A percentile compares a stretch with the other conserved stretches of the same genome.
These are phyloP conservation scores for Sesamia inferens DNA, from an alignment of 2,888 invertebrate species.

Conservation along the genomic window DNA sequence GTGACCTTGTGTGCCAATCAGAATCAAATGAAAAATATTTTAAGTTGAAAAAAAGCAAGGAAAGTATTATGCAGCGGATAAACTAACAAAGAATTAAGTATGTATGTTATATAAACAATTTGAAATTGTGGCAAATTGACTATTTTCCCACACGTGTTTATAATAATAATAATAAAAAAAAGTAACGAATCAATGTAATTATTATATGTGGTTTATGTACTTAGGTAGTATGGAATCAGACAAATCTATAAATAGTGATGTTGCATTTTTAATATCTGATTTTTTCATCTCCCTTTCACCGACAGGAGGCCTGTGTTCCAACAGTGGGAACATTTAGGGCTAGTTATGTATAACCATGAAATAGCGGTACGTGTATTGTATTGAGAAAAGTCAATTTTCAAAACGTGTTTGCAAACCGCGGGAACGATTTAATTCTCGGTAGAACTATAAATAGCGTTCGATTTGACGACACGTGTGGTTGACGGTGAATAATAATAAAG, in stretches of 20 bases:
- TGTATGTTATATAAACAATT: no score
- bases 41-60: neutral
- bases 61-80: no score
- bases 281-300: neutral
- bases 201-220: neutral
- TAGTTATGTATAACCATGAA: neutral
- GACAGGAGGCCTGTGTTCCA: no score
- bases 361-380: constrained; percentile 29
- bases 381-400: constrained; percentile 23
- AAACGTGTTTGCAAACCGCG: constrained; percentile 38
- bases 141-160: neutral
- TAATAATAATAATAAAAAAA: neutral
- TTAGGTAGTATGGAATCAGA: neutral
- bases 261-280: neutral
- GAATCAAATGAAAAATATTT: neutral
- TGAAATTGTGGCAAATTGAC: neutral
- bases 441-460: constrained; percentile 53
- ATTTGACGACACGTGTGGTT: constrained; percentile 58
- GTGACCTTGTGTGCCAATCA: neutral
- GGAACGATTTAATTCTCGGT: constrained; percentile 50
- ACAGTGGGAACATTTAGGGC: no score
- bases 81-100: no score
- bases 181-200: neutral
- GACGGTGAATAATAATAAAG: constrained; percentile 57
- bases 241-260: neutral